Base-by-base conservation (phyloP, 2,113 vertebrate genomes). In the Leptosomus discolor region DNA sequence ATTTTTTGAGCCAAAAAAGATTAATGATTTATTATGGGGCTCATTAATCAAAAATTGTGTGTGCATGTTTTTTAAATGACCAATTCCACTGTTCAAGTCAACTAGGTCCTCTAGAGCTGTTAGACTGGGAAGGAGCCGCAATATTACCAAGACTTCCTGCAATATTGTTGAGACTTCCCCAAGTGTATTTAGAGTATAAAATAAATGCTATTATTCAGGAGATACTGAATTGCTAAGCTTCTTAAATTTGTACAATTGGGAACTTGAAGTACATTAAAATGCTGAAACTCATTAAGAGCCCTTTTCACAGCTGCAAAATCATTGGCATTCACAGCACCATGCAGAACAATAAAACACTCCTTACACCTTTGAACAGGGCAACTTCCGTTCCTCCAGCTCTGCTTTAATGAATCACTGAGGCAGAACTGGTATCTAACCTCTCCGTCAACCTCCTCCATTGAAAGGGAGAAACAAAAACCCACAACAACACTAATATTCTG, bases 11-110 rank as follows among this genome's bases (percentile, higher is more conserved):
- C 87, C 96, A 92, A 97, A 96, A 98, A 98, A 98, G 97, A 98
- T 98, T 98, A 98, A 98, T 98, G 97, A 97, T 98, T 98, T 98
- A 98, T 98, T 98, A 97, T 93, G 90, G 74, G 95, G 95, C 95
- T 98, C 98, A 98, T 98, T 98, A 98, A 98, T 98, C 98, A 98
- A 98, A 98, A 97, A 68, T 64, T 73, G 93, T 85, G 87, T 58
- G 58, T 95, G 85, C 63, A 68, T 88, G 81, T 88, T 96, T 97
- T 96, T 97, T 92, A 63, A 95, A 97, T 93, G 94, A 97, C 83
- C 81, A 92, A 96, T 97, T 97, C 94, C 27, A 94, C 92, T 85
- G 88, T 97, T 98, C 87, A 94, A 98, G 98, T 98, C 97, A 98
- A 98, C 98, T 98, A 98, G 97, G 95, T 92, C 97, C 92, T 97